Conservation (phyloP, 1,140 invertebrate genomes). For the Zaprionus davidi region DNA sequence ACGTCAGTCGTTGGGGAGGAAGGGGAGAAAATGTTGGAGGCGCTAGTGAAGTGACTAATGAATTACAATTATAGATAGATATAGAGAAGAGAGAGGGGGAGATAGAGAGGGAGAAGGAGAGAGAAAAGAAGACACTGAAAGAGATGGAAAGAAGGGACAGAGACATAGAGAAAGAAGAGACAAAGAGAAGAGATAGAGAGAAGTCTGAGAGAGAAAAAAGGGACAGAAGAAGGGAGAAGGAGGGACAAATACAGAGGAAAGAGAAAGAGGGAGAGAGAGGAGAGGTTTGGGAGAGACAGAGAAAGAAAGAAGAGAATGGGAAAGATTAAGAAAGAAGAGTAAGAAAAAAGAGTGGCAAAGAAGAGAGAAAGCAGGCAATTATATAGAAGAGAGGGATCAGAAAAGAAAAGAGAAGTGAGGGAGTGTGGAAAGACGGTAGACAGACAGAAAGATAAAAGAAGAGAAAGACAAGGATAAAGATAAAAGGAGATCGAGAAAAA, state of each 20-base stretch:
- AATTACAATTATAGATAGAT: neutral
- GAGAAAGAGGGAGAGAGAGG: neutral
- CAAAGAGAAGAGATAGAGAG: neutral
- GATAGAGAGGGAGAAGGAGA: neutral
- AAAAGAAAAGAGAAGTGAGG: neutral
- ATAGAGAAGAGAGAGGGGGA: neutral
- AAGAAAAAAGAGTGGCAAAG: neutral
- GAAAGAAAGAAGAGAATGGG: neutral
- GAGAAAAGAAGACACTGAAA: neutral
- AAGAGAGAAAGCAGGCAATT: too few relatives aligned
- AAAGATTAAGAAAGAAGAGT: neutral
- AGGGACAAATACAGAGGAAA: neutral
- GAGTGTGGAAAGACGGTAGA: neutral
- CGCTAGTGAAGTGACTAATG: slow-evolving; percentile 39
- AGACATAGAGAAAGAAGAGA: neutral
- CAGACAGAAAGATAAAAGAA: neutral
- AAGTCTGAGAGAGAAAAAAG: neutral
- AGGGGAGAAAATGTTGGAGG: neutral
- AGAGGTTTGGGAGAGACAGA: neutral
- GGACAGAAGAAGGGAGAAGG: too few relatives aligned
- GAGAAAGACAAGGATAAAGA: neutral
- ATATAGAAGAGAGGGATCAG: neutral
- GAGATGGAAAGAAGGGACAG: neutral
- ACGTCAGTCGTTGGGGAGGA: neutral
- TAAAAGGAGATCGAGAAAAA: neutral